Base-by-base conservation (phyloP, 2,888 invertebrate species). In the Entomobrya proxima region DNA sequence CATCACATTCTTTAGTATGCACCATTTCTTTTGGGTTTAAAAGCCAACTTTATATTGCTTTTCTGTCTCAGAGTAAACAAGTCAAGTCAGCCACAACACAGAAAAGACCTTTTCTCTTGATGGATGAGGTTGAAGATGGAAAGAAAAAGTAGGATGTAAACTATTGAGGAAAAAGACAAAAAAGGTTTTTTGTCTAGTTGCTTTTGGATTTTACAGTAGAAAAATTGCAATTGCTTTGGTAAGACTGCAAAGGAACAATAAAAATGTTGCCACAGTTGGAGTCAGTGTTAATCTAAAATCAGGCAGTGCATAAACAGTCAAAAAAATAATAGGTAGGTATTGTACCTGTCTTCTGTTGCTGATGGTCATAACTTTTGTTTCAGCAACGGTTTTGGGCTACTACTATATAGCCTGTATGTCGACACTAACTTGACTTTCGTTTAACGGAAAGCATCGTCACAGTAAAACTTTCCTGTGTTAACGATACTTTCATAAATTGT, bases 251-350 rank as follows among this genome's bases (percentile, higher is more conserved):
- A 40, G 11, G 32, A 58, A 58, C 15, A 32, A 58, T n/a, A 58
- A 30, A 27, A 58, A 58, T 58, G 58, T 58, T 58, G 44, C 64
- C 64, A 13, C 79, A 79, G 79, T 69, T 50, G 80, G 69, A 80
- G 40, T 72, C 58, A 72, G 72, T 40, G 69, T 79, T 79, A 79
- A 58, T 69, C n/a, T n/a, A n/a, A n/a, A n/a, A n/a, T n/a, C n/a
- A n/a, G n/a, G n/a, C n/a, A n/a, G n/a, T n/a, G n/a, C n/a, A n/a
- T n/a, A n/a, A n/a, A n/a, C n/a, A n/a, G n/a, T n/a, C n/a, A n/a
- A n/a, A n/a, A n/a, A n/a, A n/a, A n/a, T n/a, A n/a, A n/a, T n/a
- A n/a, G n/a, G n/a, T n/a, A n/a, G n/a, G n/a, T n/a, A n/a, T n/a
- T n/a, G n/a, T n/a, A n/a, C n/a, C n/a, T n/a, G n/a, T n/a, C n/a